phyloP scores from a whole-genome alignment of 2,797 vertebrate species.

The Babyrousa celebensis region DNA sequence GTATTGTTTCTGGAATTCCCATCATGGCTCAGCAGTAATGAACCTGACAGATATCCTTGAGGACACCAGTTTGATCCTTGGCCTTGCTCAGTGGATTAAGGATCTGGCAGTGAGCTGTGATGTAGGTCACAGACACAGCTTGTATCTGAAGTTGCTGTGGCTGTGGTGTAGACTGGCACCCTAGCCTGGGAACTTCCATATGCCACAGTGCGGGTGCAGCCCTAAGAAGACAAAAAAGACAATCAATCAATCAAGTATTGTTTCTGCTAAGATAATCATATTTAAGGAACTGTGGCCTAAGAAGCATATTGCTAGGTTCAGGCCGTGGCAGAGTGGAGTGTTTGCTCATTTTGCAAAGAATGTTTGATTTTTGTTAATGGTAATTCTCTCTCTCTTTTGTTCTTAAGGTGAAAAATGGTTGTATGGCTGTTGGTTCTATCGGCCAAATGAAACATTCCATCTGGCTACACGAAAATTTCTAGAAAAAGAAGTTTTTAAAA shows the following conservation, averaged over 20 bases:
- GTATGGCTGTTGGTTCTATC: slow-evolving; percentile 99
- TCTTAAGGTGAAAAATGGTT: slow-evolving; percentile 98
- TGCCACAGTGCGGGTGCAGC: too few species aligned
- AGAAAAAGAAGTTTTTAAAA: slow-evolving; percentile 99
- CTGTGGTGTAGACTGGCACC: too few species aligned
- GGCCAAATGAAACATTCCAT: slow-evolving; percentile 99
- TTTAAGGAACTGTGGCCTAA: slow-evolving; percentile 64
- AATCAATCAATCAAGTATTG: slow-evolving; percentile 2
- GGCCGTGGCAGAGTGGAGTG: slow-evolving; percentile 18
- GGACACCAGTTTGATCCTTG: too few species aligned
- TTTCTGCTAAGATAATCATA: slow-evolving; percentile 43
- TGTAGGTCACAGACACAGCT: too few species aligned
- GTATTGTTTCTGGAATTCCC: neutral
- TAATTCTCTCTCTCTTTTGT: slow-evolving; percentile 50
- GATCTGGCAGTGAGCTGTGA: too few species aligned
- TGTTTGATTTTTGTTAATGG: slow-evolving; percentile 70
- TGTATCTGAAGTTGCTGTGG: too few species aligned
- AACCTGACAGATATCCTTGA: too few species aligned
- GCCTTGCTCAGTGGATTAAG: too few species aligned
- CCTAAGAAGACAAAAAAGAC: too few species aligned
- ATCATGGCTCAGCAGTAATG: too few species aligned
- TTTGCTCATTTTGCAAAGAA: slow-evolving; percentile 69
- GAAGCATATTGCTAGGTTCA: slow-evolving; percentile 52
- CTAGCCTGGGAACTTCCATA: too few species aligned
- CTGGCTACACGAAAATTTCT: slow-evolving; percentile 98